Evolutionary conservation across 1,140 invertebrate species (phyloP).

Genomic region (Stratiolaelaps scimitus): DNA sequence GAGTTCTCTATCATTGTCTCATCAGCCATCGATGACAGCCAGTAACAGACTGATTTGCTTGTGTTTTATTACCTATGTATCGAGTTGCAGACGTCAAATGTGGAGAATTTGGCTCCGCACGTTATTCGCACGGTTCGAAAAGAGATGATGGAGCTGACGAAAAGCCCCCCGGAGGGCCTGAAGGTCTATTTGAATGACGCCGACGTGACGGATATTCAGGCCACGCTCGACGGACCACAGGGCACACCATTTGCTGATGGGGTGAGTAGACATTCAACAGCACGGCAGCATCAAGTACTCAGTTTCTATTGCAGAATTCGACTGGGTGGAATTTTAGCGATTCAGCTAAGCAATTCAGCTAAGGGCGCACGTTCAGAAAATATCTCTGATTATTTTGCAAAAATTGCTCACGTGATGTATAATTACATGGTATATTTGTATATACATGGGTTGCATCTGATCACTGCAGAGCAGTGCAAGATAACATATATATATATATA

Average conservation of each 20-base stretch:
- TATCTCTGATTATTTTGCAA: no score
- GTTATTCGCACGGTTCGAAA: constrained; percentile 67
- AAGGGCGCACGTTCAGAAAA: no score
- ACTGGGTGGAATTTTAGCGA: neutral
- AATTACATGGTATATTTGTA: no score
- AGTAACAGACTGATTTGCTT: no score
- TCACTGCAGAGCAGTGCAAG: no score
- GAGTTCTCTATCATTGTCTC: no score
- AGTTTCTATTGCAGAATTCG: neutral
- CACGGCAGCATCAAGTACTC: neutral
- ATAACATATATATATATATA: no score
- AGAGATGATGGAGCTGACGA: constrained; percentile 62
- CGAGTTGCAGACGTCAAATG: constrained; percentile 53
- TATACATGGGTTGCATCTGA: no score
- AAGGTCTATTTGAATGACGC: constrained; percentile 68
- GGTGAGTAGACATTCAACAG: constrained; percentile 37
- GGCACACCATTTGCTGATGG: constrained; percentile 73
- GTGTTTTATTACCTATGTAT: no score
- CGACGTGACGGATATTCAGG: constrained; percentile 82
- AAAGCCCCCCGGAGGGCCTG: constrained; percentile 71
- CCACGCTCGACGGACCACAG: constrained; percentile 74
- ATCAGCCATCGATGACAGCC: no score
- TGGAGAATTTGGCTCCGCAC: constrained; percentile 85
- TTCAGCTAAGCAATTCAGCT: no score
- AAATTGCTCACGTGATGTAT: no score